Base-by-base conservation (phyloP, 2,113 vertebrate species). In the Laticauda laticaudata region DNA sequence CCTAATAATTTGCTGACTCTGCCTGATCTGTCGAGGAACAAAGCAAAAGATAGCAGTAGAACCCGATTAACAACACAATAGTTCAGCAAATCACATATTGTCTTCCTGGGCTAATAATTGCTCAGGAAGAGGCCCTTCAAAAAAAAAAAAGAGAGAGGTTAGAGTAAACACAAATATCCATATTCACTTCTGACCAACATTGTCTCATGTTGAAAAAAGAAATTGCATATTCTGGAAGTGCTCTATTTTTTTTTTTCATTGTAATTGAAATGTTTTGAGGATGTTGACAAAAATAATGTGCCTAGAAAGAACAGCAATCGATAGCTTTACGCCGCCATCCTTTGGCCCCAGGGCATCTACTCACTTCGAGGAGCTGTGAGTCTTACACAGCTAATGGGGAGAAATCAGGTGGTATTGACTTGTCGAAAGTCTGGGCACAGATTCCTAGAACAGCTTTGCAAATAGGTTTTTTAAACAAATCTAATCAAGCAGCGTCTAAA, bases 161-260 rank as follows among this genome's bases (percentile, higher is more conserved):
- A 0, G 26, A 94, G 97, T 55, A 98, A 92, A 57, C 23, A 96
- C 4, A 99, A 0, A 93, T 99, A 98, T 26, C 95, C 0, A 5
- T 96, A 98, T 0, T 1, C 2, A 0, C 18, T 0, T 48, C 0
- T 48, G 0, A 0, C 97, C 97, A 39, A 96, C 81, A 10, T 94
- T 93, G 11, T 99, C 96, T 98, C 99, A 93, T 94, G 97, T 96
- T 43, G 0, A 69, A 96, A 87, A 54, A 91, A 10, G 88, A 89
- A n/a, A 18, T 11, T 21, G 53, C 69, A 26, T 1, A 26, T 87
- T 34, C 23, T n/a, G 39, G 54, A 57, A 91, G 11, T 7, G 54
- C n/a, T 48, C 34, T 15, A 21, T 45, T 23, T 34, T 34, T 51
- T 51, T 45, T 87, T 24, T 43, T 2, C 0, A 57, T 39, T 14